Evolutionary conservation across 2,888 invertebrate genomes (phyloP).

Genomic region (Nematopogon swammerdamellus): DNA sequence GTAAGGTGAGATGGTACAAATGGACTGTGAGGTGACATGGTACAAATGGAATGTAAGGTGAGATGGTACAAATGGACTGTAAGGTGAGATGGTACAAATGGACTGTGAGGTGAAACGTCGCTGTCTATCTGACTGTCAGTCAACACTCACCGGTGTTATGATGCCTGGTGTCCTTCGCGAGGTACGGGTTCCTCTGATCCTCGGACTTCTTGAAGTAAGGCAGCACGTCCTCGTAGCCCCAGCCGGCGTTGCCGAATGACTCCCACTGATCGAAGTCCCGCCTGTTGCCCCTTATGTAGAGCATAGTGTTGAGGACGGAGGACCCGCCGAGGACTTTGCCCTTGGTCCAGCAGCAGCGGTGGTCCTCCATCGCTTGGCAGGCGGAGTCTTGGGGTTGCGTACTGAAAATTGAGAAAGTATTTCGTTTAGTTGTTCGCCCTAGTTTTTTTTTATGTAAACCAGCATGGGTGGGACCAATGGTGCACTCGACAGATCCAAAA

Average conservation of each 20-base stretch:
- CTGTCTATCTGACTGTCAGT: too few species aligned
- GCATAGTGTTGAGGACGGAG: constrained; percentile 86
- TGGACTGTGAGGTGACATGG: too few species aligned
- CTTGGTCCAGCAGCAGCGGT: constrained; percentile 84
- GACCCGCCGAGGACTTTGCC: constrained; percentile 88
- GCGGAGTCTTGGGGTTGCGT: constrained; percentile 81
- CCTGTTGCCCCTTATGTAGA: constrained; percentile 85
- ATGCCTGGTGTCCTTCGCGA: constrained; percentile 69
- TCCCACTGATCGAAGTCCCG: constrained; percentile 89
- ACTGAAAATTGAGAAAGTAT: constrained; percentile 37
- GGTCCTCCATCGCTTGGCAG: constrained; percentile 83
- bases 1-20: too few species aligned
- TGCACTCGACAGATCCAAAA: too few species aligned
- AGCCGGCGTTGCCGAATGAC: constrained; percentile 78
- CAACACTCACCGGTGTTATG: constrained; percentile 69
- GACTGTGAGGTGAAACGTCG: too few species aligned
- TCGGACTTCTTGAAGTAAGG: constrained; percentile 84
- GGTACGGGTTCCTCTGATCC: constrained; percentile 85
- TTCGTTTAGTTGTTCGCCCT: too few species aligned
- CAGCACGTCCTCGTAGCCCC: constrained; percentile 79
- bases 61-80: too few species aligned
- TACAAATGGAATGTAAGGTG: too few species aligned
- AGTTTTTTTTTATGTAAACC: too few species aligned
- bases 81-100: too few species aligned
- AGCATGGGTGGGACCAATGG: too few species aligned